These are phyloP conservation scores for Pantherophis vulpinus DNA, from an alignment of 2,797 vertebrate species.

Conservation along the genomic window DNA sequence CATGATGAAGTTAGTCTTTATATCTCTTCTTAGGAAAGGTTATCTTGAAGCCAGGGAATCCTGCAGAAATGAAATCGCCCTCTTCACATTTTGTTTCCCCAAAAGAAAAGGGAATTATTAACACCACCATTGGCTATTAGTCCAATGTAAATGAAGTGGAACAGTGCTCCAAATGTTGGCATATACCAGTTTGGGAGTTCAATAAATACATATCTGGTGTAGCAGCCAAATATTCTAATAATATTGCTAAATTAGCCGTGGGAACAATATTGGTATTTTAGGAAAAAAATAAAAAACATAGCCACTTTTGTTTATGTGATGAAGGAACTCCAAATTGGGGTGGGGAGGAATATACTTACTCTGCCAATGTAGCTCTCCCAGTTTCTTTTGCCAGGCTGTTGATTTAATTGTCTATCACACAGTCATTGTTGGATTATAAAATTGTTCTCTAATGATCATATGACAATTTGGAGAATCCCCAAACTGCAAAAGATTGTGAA, in stretches of 20 bases:
- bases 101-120: background rate
- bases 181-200: background rate
- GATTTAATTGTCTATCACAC: background rate
- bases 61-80: background rate
- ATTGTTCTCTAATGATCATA: background rate
- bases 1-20: background rate
- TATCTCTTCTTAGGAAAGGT: background rate
- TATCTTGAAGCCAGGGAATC: background rate
- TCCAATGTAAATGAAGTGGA: background rate
- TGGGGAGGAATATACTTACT: background rate
- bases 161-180: background rate
- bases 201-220: background rate
- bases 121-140: background rate
- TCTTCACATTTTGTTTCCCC: background rate
- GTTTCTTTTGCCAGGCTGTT: background rate
- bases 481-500: background rate
- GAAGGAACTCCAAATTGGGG: background rate
- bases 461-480: background rate
- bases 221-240: background rate
- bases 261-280: background rate
- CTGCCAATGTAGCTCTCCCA: background rate
- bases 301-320: background rate
- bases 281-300: background rate
- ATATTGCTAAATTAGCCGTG: background rate
- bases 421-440: background rate